Conservation (phyloP, 2,888 invertebrate genomes). For the Lymantria dispar region DNA sequence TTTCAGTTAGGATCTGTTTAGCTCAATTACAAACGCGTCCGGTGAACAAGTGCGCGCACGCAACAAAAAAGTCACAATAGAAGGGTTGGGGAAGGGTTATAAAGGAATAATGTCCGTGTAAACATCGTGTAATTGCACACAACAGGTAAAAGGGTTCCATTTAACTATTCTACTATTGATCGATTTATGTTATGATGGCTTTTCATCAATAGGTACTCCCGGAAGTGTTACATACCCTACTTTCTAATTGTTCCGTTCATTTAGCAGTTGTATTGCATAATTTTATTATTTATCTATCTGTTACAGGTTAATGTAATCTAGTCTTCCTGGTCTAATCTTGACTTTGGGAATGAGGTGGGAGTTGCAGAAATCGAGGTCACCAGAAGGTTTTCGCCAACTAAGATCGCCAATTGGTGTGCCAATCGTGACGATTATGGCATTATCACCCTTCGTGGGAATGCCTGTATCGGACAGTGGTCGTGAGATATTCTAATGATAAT, state of each 20-base stretch:
- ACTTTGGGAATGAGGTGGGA: too few species aligned
- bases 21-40: constrained; percentile 55
- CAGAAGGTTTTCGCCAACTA: too few species aligned
- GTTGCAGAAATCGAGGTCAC: too few species aligned
- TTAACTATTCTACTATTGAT: constrained; percentile 41
- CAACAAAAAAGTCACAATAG: constrained; percentile 64
- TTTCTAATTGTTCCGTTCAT: not conserved
- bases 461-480: too few species aligned
- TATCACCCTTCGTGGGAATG: too few species aligned
- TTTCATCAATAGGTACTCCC: constrained; percentile 14
- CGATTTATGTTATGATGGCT: constrained; percentile 20
- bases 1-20: constrained; percentile 16
- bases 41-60: constrained; percentile 61
- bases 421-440: too few species aligned
- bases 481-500: too few species aligned
- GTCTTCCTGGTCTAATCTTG: too few species aligned
- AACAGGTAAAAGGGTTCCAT: constrained; percentile 67
- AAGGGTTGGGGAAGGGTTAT: constrained; percentile 74
- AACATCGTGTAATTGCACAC: constrained; percentile 76
- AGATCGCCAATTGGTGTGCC: too few species aligned
- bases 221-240: constrained; percentile 1
- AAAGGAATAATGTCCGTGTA: constrained; percentile 74
- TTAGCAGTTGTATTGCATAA: not conserved
- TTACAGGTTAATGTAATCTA: too few species aligned
- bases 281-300: too few species aligned